Conservation (phyloP, 2,888 invertebrate genomes). For the Megaustenia siamemsis region DNA sequence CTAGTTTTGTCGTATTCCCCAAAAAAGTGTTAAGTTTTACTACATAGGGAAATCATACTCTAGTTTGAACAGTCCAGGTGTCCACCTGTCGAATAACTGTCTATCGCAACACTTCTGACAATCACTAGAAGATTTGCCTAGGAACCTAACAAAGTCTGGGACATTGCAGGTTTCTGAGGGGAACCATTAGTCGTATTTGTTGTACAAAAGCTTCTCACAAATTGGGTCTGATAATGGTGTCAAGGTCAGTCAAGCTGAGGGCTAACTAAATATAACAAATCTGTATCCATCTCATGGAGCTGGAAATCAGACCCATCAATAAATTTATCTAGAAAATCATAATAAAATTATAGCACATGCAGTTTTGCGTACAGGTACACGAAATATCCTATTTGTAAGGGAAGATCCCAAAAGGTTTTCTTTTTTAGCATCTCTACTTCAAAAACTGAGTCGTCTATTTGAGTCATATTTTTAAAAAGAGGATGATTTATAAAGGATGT, state of each 20-base stretch:
- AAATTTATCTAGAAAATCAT: neutral
- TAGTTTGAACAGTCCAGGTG: neutral
- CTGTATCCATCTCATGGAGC: neutral
- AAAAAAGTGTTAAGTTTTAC: conserved; percentile 3
- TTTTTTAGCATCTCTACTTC: too few species aligned
- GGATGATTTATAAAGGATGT: too few species aligned
- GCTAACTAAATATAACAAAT: neutral
- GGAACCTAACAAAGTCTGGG: neutral
- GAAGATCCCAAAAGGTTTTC: too few species aligned
- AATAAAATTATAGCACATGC: neutral
- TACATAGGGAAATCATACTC: neutral
- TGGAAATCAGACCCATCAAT: neutral
- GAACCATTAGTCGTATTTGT: neutral
- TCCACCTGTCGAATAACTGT: neutral
- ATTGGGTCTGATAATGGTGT: too few species aligned
- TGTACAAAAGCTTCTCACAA: neutral
- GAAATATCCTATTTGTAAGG: too few species aligned
- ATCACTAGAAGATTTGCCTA: neutral
- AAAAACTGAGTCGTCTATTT: too few species aligned
- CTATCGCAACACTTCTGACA: neutral
- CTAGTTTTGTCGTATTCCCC: neutral
- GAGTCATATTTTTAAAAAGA: too few species aligned
- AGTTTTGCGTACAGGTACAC: neutral
- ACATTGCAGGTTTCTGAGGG: neutral
- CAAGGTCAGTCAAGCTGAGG: too few species aligned